These are phyloP conservation scores for Kryptolebias marmoratus DNA, from an alignment of 2,113 vertebrate genomes.

Conservation along the genomic window DNA sequence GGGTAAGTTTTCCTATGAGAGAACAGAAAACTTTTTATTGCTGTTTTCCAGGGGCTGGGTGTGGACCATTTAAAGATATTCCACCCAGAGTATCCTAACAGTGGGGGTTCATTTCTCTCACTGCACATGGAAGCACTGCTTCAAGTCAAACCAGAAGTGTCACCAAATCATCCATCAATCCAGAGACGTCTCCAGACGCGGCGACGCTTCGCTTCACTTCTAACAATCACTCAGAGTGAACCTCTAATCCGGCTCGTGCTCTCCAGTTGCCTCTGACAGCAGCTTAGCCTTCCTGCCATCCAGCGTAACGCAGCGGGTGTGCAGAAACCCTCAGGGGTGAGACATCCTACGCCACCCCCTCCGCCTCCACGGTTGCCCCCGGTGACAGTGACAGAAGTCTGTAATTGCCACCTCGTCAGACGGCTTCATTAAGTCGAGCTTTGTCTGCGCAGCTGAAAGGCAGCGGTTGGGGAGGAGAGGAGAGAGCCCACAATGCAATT, in stretches of 20 bases:
- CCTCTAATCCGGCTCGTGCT: conserved; percentile 68
- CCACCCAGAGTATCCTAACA: not conserved
- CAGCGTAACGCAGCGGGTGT: conserved; percentile 66
- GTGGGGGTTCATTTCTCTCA: not conserved
- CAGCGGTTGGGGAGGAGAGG: conserved; percentile 73
- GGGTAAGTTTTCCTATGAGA: too few species aligned
- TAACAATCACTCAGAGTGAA: conserved; percentile 57
- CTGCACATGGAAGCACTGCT: conserved; percentile 13
- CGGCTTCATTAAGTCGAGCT: conserved; percentile 89
- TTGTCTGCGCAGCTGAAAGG: conserved; percentile 85
- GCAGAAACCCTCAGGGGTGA: conserved; percentile 68
- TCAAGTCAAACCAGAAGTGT: conserved; percentile 37
- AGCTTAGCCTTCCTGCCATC: conserved; percentile 69
- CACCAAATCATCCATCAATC: conserved; percentile 59
- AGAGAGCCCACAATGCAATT: conserved; percentile 86
- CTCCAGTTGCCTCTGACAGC: conserved; percentile 71
- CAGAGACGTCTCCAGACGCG: conserved; percentile 55
- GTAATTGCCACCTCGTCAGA: conserved; percentile 87
- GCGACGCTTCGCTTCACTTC: conserved; percentile 53
- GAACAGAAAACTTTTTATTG: too few species aligned
- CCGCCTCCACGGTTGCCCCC: conserved; percentile 66
- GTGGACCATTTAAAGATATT: not conserved
- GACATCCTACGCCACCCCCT: conserved; percentile 41
- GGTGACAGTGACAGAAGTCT: conserved; percentile 80
- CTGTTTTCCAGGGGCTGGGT: too few species aligned